Conservation (phyloP, 1,140 invertebrate genomes). For the Drosophila ohnishii region DNA sequence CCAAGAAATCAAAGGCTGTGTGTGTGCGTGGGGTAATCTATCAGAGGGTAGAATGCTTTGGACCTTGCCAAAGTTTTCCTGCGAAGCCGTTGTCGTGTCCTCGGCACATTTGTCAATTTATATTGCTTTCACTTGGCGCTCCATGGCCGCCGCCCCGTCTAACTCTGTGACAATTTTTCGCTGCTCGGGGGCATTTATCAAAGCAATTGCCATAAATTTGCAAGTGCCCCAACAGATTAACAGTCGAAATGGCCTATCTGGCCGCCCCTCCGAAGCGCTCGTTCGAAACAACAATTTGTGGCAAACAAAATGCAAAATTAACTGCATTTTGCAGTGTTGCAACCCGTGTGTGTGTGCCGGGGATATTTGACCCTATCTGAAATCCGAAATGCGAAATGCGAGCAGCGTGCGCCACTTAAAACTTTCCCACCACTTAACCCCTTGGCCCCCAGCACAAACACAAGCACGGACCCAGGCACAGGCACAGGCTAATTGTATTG, state of each 20-base stretch:
- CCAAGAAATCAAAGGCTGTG: slow-evolving; percentile 29
- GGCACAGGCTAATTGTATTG: slow-evolving; percentile 65
- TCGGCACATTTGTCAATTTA: slow-evolving; percentile 62
- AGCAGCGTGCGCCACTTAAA: slow-evolving; percentile 58
- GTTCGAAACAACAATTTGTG: slow-evolving; percentile 50
- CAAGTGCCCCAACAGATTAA: slow-evolving; percentile 70
- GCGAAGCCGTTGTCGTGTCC: slow-evolving; percentile 37
- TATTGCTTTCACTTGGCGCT: slow-evolving; percentile 51
- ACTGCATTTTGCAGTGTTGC: slow-evolving; percentile 59
- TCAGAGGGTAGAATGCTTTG: not conserved
- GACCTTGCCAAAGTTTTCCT: slow-evolving; percentile 19
- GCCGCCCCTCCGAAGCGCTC: not conserved
- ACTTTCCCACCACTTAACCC: slow-evolving; percentile 37
- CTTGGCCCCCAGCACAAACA: not conserved
- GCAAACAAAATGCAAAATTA: slow-evolving; percentile 71
- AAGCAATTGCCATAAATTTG: slow-evolving; percentile 73
- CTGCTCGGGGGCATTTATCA: slow-evolving; percentile 50
- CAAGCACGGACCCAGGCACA: not conserved
- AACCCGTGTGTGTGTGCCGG: slow-evolving; percentile 25
- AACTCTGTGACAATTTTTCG: slow-evolving; percentile 27
- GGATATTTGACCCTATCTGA: slow-evolving; percentile 49
- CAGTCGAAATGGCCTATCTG: slow-evolving; percentile 58
- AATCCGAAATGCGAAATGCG: slow-evolving; percentile 49
- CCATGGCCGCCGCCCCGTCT: slow-evolving; percentile 2
- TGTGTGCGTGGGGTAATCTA: slow-evolving; percentile 19